Evolutionary conservation across 2,888 invertebrate genomes (phyloP).

Genomic region (Andrena flavipes): DNA sequence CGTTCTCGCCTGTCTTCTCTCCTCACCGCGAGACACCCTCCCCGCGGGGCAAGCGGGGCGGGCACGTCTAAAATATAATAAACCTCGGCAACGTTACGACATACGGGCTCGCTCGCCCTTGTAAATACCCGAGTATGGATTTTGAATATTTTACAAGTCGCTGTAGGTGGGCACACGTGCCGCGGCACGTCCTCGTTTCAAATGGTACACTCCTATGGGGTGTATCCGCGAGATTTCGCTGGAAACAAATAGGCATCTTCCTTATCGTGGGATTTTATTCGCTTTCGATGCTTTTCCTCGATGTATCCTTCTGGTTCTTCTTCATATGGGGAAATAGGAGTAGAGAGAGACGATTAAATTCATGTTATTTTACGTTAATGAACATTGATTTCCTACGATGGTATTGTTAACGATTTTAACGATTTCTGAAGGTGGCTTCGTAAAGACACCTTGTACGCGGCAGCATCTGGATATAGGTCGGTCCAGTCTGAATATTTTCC

Average conservation of each 20-base stretch:
- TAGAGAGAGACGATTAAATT: too few species aligned
- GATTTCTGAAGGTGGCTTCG: neutral
- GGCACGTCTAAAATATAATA: slow-evolving; percentile 74
- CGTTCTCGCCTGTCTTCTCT: slow-evolving; percentile 8
- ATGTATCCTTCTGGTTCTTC: too few species aligned
- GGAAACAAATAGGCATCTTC: slow-evolving; percentile 2
- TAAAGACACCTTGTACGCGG: slow-evolving; percentile 27
- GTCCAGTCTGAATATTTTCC: slow-evolving; percentile 70
- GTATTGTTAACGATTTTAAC: neutral
- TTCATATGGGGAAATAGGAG: too few species aligned
- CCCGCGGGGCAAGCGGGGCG: slow-evolving; percentile 39
- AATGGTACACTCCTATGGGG: slow-evolving; percentile 20
- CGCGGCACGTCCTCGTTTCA: slow-evolving; percentile 37
- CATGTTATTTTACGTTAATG: neutral
- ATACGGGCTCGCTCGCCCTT: slow-evolving; percentile 63
- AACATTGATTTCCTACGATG: neutral
- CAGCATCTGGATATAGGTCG: slow-evolving; percentile 38
- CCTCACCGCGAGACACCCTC: slow-evolving; percentile 37
- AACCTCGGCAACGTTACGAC: slow-evolving; percentile 64
- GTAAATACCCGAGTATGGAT: slow-evolving; percentile 73
- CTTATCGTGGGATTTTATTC: neutral
- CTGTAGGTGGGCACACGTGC: slow-evolving; percentile 47
- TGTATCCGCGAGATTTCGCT: neutral
- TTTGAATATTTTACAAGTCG: slow-evolving; percentile 72
- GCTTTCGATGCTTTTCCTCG: too few species aligned